These are phyloP conservation scores for Allophyes oxyacanthae DNA, from an alignment of 2,888 invertebrate species.

Conservation along the genomic window DNA sequence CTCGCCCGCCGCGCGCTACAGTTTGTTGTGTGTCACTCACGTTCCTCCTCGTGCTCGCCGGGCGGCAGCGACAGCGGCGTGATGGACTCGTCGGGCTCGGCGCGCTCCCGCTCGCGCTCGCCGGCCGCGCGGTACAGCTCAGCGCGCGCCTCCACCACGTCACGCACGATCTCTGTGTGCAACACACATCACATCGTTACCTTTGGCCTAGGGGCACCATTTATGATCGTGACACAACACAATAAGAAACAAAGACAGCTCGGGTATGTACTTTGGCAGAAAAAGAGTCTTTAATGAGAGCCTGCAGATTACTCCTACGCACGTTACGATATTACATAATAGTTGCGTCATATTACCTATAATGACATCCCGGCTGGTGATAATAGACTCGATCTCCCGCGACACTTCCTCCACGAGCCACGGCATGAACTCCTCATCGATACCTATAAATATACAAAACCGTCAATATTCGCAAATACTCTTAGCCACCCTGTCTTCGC, in stretches of 20 bases:
- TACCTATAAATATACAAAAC: constrained; percentile 81
- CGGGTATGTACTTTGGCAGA: too few relatives aligned
- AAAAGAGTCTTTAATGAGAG: too few relatives aligned
- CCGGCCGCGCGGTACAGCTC: constrained; percentile 88
- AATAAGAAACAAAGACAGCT: too few relatives aligned
- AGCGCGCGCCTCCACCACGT: constrained; percentile 93
- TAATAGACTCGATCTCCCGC: constrained; percentile 93
- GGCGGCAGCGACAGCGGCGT: constrained; percentile 60
- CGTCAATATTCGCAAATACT: background rate
- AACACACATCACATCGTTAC: background rate
- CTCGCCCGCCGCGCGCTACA: too few relatives aligned
- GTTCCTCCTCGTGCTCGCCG: constrained; percentile 64
- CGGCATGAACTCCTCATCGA: constrained; percentile 95
- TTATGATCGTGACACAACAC: too few relatives aligned
- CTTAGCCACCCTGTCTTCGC: too few relatives aligned
- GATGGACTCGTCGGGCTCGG: constrained; percentile 61
- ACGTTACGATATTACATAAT: too few relatives aligned
- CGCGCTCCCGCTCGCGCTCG: constrained; percentile 63
- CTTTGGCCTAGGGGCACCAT: background rate
- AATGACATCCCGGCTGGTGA: constrained; percentile 94
- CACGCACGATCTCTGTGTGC: constrained; percentile 92
- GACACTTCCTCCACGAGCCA: constrained; percentile 96
- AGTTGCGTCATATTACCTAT: constrained; percentile 84
- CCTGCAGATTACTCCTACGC: too few relatives aligned
- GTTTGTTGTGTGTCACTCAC: constrained; percentile 45